Base-by-base conservation (phyloP, 2,797 vertebrate genomes). In the Enteromius trimaculatus region DNA sequence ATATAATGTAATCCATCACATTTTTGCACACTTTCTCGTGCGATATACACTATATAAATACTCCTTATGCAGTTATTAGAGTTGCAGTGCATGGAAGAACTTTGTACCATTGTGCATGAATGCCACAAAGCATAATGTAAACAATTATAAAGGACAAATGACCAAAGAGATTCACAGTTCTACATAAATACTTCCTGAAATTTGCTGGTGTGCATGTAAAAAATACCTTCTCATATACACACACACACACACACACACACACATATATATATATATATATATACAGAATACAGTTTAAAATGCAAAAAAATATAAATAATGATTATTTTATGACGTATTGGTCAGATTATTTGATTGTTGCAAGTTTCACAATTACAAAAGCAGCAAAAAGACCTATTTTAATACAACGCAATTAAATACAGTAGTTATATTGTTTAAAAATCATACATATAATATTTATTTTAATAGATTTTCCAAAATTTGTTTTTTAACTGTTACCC, bases 41-140 rank as follows among this genome's bases (percentile, higher is more conserved):
- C 29, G 31, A 19, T 51, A 53, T 37, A 37, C 10, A 74, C 71
- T 77, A 58, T 60, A 26, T 58, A 65, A 53, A 75, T 26, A 39
- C n/a, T 37, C 5, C 69, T 42, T 23, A 81, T 16, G 4, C n/a
- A 49, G 13, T 23, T 23, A 51, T 65, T 29, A 39, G 2, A 19
- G 19, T 26, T 81, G 39, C 80, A 49, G 11, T 49, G 31, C 4
- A 51, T 65, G 11, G 7, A 78, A 58, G 21, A 71, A 44, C 51
- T 51, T 75, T 47, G 21, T 47, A 34, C 29, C 37, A 39, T 85
- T 72, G 77, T 82, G 64, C 17, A 78, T 58, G 31, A 75, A 37
- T 77, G 26, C 65, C 49, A 82, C 81, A 82, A 68, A 70, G 60
- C 44, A 65, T 64, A 77, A 80, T 77, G 55, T 84, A 84, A 80